Conservation (phyloP, 2,797 vertebrate genomes). For the Pangasius mekongensis region DNA sequence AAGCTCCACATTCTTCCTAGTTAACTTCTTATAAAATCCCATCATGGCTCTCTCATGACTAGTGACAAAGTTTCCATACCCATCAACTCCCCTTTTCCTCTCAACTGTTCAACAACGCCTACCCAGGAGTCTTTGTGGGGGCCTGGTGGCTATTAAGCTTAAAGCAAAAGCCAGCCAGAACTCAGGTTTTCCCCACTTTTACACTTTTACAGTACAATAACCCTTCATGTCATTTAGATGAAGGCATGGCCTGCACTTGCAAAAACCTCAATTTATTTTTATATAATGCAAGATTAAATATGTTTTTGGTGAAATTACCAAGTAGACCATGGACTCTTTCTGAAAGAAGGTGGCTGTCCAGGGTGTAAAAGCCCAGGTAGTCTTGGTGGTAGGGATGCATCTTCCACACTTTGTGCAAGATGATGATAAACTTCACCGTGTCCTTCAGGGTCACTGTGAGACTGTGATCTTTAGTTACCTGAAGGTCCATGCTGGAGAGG, state of each 20-base stretch:
- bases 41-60: not conserved
- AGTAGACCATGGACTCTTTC: conserved; percentile 85
- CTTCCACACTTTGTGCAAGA: conserved; percentile 87
- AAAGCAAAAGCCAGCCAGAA: not conserved
- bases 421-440: conserved; percentile 80
- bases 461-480: conserved; percentile 77
- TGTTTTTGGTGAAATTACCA: conserved; percentile 73
- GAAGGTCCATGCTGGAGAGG: conserved; percentile 78
- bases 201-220: not conserved
- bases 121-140: not conserved
- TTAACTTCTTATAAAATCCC: not conserved
- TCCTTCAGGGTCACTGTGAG: conserved; percentile 80
- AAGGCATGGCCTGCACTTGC: not conserved
- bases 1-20: not conserved
- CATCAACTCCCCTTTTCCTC: not conserved
- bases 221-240: not conserved
- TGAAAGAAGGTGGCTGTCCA: conserved; percentile 83
- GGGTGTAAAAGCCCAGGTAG: conserved; percentile 88
- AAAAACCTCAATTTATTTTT: not conserved
- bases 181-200: not conserved
- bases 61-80: not conserved
- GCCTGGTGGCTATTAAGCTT: not conserved
- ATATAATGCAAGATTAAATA: not conserved
- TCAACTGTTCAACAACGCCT: not conserved
- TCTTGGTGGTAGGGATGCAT: conserved; percentile 78